Evolutionary conservation across 2,797 vertebrate genomes (phyloP), one percentile per base, ranked within the genome.

Genomic region (Alectoris magna): DNA sequence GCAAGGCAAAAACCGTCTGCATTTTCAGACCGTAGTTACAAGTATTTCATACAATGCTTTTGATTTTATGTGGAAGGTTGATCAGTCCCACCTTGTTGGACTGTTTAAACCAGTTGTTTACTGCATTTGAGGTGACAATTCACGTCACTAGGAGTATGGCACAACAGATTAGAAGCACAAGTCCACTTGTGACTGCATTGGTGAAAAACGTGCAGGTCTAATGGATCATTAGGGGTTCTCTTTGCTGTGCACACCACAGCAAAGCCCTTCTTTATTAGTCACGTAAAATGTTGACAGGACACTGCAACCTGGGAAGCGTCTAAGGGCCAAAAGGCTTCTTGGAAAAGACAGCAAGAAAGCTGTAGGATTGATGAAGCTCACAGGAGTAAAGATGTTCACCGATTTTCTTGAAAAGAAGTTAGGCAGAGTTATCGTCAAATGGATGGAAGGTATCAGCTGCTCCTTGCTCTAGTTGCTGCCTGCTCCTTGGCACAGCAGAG

Each of bases 201-300:
- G 77, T 84, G 73, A 83, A 94, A 95, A 90, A 78, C 49, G 51
- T 86, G 76, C 73, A 48, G 87, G 72, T 91, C 63, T 84, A 60
- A 59, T 75, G 82, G 62, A 70, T 91, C 91, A 90, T 96, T 96
- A 94, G 76, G 81, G 81, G 46, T 0, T 0, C 71, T 95, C 59
- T 72, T 94, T 88, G 88, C 56, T 63, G 82, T 84, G 84, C 64
- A 86, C 93, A 67, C 87, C 91, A 93, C 39, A 39, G 39, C 39
- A 39, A 39, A 89, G 21, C 56, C 48, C 62, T 86, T 91, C 88
- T 89, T 69, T 83, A 73, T 95, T 94, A 94, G 94, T 95, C 93
- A 88, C 48, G 23, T 67, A 59, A 38, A 16, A 4, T 83, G 82
- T 81, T 91, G 92, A 81, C 79, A 81, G 82, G 84, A 90, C 70